Evolutionary conservation across 2,113 vertebrate genomes (phyloP).

Genomic region (Poeciliopsis turrubarensis): DNA sequence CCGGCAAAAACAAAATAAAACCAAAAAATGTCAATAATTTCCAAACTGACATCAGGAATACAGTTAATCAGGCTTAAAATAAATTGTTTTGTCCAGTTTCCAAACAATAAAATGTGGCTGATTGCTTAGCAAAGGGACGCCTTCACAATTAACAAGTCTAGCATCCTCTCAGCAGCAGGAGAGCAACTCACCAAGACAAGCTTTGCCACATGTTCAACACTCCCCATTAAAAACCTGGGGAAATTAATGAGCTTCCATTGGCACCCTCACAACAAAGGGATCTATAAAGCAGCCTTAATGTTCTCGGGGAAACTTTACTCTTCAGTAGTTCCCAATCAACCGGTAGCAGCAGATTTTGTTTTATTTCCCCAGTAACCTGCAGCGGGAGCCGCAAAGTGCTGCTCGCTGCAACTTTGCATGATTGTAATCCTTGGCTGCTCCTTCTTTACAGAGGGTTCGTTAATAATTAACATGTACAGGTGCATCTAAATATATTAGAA

Average conservation of each 20-base stretch:
- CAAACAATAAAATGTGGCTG: constrained; percentile 42
- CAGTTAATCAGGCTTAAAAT: not conserved
- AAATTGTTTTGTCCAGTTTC: constrained; percentile 26
- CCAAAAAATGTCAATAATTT: not conserved
- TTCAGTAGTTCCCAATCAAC: constrained; percentile 80
- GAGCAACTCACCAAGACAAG: constrained; percentile 79
- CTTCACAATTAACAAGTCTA: constrained; percentile 77
- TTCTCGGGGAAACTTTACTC: constrained; percentile 79
- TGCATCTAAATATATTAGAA: not conserved
- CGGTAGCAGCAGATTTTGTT: constrained; percentile 77
- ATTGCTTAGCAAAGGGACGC: constrained; percentile 68
- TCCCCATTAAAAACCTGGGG: constrained; percentile 76
- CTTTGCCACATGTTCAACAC: constrained; percentile 80
- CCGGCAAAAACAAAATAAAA: not conserved
- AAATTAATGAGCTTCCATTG: constrained; percentile 83
- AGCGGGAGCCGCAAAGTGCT: constrained; percentile 63
- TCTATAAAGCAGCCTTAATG: constrained; percentile 79
- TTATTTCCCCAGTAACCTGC: constrained; percentile 76
- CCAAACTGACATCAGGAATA: not conserved
- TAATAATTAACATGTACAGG: constrained; percentile 41
- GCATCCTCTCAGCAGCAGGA: constrained; percentile 73
- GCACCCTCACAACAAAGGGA: constrained; percentile 80
- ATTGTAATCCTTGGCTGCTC: constrained; percentile 67
- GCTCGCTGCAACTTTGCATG: constrained; percentile 65
- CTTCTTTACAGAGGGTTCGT: constrained; percentile 57